Evolutionary conservation across 2,797 vertebrate genomes (phyloP).

Genomic region (Poeciliopsis infans): DNA sequence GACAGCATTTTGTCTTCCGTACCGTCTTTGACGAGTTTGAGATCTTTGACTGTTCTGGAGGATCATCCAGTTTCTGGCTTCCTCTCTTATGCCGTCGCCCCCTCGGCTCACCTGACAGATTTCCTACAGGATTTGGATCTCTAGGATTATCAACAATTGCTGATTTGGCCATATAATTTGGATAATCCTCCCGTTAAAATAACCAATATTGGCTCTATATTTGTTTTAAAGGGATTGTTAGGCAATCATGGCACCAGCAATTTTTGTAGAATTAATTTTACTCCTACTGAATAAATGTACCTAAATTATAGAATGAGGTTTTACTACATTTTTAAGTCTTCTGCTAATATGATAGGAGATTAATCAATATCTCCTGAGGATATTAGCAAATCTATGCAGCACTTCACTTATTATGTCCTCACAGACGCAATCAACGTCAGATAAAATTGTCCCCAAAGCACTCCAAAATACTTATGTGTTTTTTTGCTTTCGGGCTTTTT

Average conservation of each 20-base stretch:
- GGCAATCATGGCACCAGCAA: not conserved
- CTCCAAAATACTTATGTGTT: not conserved
- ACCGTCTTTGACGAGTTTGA: not conserved
- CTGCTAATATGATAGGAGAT: not conserved
- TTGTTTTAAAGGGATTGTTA: not conserved
- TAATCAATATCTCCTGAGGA: not conserved
- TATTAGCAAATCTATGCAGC: not conserved
- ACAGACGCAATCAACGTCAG: not conserved
- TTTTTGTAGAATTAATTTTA: not conserved
- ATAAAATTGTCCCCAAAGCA: not conserved
- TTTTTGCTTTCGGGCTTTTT: not conserved
- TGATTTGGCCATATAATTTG: not conserved
- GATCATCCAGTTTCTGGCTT: not conserved
- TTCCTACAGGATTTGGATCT: not conserved
- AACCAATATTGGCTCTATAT: not conserved
- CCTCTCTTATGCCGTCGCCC: not conserved
- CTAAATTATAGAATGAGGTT: not conserved
- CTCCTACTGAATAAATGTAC: not conserved
- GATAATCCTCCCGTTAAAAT: not conserved
- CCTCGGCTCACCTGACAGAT: not conserved
- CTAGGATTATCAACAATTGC: not conserved
- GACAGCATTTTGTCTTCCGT: not conserved
- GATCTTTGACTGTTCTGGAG: not conserved
- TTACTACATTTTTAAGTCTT: not conserved
- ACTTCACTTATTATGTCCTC: not conserved